Conservation (phyloP, 2,113 vertebrate genomes). For the Opisthocomus hoazin region DNA sequence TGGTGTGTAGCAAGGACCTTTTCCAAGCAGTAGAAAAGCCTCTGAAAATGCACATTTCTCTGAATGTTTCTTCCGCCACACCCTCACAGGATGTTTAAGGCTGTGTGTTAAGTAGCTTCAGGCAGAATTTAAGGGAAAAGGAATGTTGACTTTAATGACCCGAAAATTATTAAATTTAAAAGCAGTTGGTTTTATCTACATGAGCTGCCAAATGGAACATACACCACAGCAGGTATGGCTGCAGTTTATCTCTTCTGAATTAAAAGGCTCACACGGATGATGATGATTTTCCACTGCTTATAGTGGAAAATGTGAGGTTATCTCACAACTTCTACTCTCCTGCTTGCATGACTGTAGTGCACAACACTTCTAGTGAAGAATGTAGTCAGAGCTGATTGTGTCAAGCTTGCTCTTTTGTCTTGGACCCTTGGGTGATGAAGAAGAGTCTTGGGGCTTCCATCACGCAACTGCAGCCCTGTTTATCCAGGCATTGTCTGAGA, state of each 20-base stretch:
- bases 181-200: not conserved
- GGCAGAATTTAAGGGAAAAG: not conserved
- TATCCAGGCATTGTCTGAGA: not conserved
- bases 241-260: conserved; percentile 72
- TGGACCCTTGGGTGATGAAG: not conserved
- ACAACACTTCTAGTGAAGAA: not conserved
- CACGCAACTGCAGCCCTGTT: not conserved
- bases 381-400: not conserved
- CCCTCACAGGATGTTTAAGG: not conserved
- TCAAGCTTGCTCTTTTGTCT: not conserved
- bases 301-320: not conserved
- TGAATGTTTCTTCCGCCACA: not conserved
- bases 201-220: conserved; percentile 62
- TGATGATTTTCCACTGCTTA: too few species aligned
- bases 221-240: conserved; percentile 95
- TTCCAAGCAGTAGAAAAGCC: not conserved
- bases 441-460: not conserved
- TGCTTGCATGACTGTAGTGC: not conserved
- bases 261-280: conserved; percentile 16
- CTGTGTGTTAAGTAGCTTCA: not conserved
- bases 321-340: not conserved
- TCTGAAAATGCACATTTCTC: not conserved
- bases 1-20: not conserved
- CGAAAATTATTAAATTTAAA: not conserved
- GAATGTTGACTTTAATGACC: not conserved